These are phyloP conservation scores for Tapera naevia DNA, from an alignment of 2,797 vertebrate species.

Conservation along the genomic window DNA sequence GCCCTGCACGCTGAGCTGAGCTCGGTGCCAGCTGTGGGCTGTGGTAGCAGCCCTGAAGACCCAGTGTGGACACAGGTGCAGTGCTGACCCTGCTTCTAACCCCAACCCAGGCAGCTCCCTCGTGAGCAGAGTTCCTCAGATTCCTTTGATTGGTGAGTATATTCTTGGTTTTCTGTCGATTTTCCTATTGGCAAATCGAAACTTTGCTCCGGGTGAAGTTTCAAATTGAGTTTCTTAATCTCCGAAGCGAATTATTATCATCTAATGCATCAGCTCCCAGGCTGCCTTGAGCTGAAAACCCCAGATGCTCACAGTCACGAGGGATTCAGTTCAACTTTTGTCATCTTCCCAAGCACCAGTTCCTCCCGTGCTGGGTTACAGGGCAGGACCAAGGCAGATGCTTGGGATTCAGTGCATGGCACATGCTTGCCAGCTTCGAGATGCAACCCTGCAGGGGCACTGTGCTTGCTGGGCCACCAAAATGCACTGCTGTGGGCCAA, in stretches of 20 bases:
- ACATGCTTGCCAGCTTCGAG: neutral
- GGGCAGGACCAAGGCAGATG: neutral
- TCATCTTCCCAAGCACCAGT: neutral
- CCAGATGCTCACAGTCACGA: neutral
- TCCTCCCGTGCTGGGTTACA: neutral
- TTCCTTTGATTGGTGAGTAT: neutral
- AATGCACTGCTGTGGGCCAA: rapidly evolving
- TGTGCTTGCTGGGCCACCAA: neutral
- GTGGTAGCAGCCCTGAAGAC: rapidly evolving
- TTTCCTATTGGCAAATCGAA: neutral
- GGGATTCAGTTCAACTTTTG: neutral
- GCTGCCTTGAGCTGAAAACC: neutral
- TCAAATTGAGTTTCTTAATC: rapidly evolving
- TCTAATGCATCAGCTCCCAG: rapidly evolving
- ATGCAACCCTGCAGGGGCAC: rapidly evolving
- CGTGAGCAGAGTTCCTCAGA: neutral
- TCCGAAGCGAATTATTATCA: rapidly evolving
- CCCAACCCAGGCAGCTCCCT: neutral
- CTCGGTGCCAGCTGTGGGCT: neutral
- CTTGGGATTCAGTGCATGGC: neutral
- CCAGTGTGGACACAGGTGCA: rapidly evolving
- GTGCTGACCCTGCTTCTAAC: neutral
- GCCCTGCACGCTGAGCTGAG: neutral
- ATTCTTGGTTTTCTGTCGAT: rapidly evolving
- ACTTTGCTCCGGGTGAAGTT: neutral